A percentile compares a stretch with the other conserved stretches of the same genome.
phyloP scores from a whole-genome alignment of 2,113 vertebrate species.

The Trachemys scripta region DNA sequence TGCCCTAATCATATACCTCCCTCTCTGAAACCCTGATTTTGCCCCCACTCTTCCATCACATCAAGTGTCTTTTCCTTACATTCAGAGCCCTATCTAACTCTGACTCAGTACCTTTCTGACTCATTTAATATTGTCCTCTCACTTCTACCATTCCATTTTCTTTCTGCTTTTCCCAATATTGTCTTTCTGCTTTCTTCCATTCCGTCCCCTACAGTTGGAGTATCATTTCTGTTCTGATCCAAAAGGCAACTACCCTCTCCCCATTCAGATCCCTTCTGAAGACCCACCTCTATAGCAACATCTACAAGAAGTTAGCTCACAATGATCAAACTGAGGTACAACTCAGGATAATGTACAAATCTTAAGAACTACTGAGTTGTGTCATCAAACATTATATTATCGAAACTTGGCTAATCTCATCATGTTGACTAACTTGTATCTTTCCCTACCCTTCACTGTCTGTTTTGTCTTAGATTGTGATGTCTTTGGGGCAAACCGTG shows the following conservation, averaged over 20 bases:
- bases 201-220: background rate
- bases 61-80: background rate
- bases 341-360: background rate
- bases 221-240: background rate
- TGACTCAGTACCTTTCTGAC: background rate
- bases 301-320: background rate
- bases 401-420: background rate
- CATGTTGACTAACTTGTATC: background rate
- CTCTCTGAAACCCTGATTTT: background rate
- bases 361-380: too few relatives aligned
- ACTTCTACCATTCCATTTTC: background rate
- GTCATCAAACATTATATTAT: background rate
- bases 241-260: background rate
- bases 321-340: background rate
- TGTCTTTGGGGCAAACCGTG: background rate
- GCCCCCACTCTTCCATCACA: background rate
- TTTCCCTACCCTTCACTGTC: too few relatives aligned
- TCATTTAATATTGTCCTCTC: background rate
- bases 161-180: background rate
- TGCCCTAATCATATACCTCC: background rate
- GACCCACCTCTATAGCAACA: background rate
- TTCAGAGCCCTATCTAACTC: background rate
- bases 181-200: background rate
- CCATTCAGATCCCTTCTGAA: background rate
- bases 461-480: background rate